Conservation (phyloP, 2,888 invertebrate genomes). For the Pegoplata infirma region DNA sequence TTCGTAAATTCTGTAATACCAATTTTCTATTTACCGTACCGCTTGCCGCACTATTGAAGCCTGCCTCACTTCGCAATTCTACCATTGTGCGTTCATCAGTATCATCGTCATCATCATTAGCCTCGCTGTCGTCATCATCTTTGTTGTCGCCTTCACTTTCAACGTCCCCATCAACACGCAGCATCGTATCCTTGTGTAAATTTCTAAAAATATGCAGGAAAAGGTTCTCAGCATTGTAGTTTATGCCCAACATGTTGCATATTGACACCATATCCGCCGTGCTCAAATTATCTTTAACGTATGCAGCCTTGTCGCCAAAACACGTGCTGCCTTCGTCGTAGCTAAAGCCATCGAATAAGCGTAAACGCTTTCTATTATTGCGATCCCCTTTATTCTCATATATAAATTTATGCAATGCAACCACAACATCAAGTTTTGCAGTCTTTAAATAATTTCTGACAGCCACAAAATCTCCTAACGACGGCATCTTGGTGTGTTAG, state of each 20-base stretch:
- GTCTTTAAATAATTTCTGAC: conserved; percentile 20
- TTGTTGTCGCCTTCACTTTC: too few species aligned
- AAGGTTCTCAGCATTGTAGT: too few species aligned
- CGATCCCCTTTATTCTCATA: conserved; percentile 15
- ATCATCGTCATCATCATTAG: neutral
- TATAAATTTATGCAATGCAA: conserved; percentile 30
- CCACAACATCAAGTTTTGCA: neutral
- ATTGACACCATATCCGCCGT: too few species aligned
- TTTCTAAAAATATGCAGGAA: too few species aligned
- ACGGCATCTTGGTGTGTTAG: conserved; percentile 7
- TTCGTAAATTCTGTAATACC: neutral
- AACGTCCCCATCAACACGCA: too few species aligned
- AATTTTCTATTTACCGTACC: neutral
- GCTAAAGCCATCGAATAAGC: conserved; percentile 23
- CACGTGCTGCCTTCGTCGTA: conserved; percentile 16
- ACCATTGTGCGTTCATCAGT: neutral
- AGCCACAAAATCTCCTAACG: conserved; percentile 19
- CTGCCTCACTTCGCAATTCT: neutral
- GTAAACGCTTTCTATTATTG: conserved; percentile 22
- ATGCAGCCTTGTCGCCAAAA: conserved; percentile 2
- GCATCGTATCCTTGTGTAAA: too few species aligned
- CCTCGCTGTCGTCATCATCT: too few species aligned
- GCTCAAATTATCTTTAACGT: too few species aligned
- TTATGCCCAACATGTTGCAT: too few species aligned
- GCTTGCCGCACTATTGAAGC: neutral